Percentiles rank a stretch among this genome's conserved stretches.
These are phyloP conservation scores for Pecten maximus DNA, from an alignment of 2,888 invertebrate species.

Conservation along the genomic window DNA sequence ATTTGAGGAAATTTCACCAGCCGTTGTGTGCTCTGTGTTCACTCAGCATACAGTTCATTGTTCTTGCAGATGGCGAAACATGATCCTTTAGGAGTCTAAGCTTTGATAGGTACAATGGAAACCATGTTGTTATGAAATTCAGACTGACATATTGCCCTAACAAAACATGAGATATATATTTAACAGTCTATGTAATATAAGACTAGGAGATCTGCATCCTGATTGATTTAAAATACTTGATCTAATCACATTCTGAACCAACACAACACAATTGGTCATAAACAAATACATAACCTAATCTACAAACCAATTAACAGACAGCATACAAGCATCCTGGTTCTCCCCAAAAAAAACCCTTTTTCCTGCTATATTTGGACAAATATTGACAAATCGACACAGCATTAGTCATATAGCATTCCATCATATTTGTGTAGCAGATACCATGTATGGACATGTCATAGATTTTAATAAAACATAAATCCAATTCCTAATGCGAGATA, in stretches of 20 bases:
- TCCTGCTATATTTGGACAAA: neutral
- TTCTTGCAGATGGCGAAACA: slow-evolving; percentile 22
- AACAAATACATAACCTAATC: neutral
- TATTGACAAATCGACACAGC: neutral
- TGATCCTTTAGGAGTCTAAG: neutral
- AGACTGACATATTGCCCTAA: neutral
- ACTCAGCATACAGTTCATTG: neutral
- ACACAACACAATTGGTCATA: neutral
- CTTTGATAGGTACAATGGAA: neutral
- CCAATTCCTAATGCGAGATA: neutral
- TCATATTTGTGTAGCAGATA: neutral
- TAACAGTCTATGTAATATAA: neutral
- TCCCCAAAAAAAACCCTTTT: neutral
- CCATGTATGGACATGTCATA: neutral
- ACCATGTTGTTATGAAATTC: neutral
- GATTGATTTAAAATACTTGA: neutral
- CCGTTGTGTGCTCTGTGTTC: neutral
- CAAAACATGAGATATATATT: neutral
- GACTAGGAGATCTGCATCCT: neutral
- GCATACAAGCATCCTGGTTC: neutral
- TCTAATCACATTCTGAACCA: neutral
- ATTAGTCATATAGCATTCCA: slow-evolving; percentile 7
- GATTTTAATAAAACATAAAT: neutral
- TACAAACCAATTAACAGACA: neutral
- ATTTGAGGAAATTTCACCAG: neutral